Base-by-base conservation (phyloP, 1,140 invertebrate genomes). In the Scaptomyza graminum region DNA sequence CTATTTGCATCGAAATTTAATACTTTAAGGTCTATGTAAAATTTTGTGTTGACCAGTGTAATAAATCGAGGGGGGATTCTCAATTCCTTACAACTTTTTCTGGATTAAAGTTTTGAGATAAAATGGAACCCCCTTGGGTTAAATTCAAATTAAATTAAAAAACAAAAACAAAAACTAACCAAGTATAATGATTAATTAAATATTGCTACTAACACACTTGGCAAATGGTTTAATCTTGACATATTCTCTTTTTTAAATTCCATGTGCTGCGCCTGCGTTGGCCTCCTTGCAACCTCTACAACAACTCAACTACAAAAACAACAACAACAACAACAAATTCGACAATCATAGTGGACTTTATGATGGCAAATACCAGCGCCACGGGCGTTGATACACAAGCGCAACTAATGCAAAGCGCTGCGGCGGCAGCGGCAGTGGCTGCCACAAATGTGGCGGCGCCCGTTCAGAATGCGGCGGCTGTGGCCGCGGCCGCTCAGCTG, bases 401-500 rank as follows among this genome's bases (percentile, higher is more conserved):
- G 61, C 93, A 93, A 70, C 91, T 90, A 34, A 94, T 71, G 79
- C 74, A 90, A 69, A 81, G 95, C 90, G 96, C 97, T 79, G 96
- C 96, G 51, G 83, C 87, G n/a, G 80, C 83, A 2, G 85, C 82
- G 9, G 78, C 90, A 34, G 78, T 83, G 52, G 82, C 81, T 37
- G 79, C 84, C 16, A 87, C 98, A 91, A 96, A 97, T 91, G 92
- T 76, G 16, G 64, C 90, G 8, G 97, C 92, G 94, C 96, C 92
- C 95, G 97, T 90, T 96, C 97, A 74, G 63, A 76, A 75, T 55
- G 89, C 82, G 22, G 79, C 90, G 18, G 82, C 88, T 16, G 89
- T 87, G 22, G 84, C 89, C 22, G 90, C 90, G 28, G 97, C 98
- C 91, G 96, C 97, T 92, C 96, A 70, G 95, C 44, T 87, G 71